phyloP scores from a whole-genome alignment of 2,797 vertebrate genomes.

The Alectoris magna region DNA sequence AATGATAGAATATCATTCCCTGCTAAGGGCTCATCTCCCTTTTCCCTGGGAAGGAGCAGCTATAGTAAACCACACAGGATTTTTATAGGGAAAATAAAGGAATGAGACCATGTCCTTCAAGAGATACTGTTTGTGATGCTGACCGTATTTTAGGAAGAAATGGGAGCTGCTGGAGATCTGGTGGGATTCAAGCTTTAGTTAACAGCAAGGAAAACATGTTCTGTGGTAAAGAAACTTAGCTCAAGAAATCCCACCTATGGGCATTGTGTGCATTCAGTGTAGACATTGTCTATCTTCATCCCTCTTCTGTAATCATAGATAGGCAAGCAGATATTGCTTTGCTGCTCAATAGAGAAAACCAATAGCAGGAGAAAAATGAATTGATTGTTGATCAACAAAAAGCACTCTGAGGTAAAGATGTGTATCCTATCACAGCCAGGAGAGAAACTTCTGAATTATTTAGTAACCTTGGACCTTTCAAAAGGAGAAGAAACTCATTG shows the following conservation, averaged over 20 bases:
- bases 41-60: neutral
- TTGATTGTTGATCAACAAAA: constrained; percentile 34
- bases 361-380: neutral
- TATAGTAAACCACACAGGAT: neutral
- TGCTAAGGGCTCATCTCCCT: neutral
- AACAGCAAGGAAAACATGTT: neutral
- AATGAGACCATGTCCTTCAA: neutral
- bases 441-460: constrained; percentile 78
- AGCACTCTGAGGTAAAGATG: constrained; percentile 68
- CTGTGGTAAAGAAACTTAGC: neutral
- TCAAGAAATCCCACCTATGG: neutral
- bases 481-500: constrained; percentile 79
- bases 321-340: neutral
- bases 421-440: constrained; percentile 67
- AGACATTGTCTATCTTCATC: neutral
- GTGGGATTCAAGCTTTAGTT: neutral
- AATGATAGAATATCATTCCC: neutral
- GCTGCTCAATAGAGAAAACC: neutral
- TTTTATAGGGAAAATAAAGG: neutral
- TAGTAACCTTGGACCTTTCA: constrained; percentile 76
- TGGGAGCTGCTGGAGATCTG: neutral
- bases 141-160: neutral
- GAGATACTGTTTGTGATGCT: neutral
- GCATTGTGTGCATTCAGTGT: neutral
- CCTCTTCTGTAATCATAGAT: neutral